Evolutionary conservation across 2,113 vertebrate genomes (phyloP).

Genomic region (Cheirogaleus medius): DNA sequence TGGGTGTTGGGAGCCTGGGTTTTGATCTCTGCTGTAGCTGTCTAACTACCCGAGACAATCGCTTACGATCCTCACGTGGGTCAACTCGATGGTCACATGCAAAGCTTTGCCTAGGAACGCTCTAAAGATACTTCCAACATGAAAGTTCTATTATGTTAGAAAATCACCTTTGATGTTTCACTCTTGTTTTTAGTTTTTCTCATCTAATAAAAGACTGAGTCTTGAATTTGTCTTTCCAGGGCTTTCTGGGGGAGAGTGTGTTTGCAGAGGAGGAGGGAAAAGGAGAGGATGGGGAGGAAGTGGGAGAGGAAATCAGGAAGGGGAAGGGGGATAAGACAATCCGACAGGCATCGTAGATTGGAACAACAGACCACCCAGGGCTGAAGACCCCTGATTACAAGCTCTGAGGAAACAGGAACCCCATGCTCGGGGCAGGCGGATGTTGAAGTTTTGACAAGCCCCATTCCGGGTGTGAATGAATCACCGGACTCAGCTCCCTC

Average conservation of each 20-base stretch:
- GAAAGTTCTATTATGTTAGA: constrained; percentile 9
- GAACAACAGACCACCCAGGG: background rate
- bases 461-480: background rate
- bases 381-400: background rate
- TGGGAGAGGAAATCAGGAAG: background rate
- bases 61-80: background rate
- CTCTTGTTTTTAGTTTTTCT: background rate
- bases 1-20: background rate
- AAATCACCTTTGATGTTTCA: background rate
- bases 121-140: background rate
- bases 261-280: background rate
- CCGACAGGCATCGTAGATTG: background rate
- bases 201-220: background rate
- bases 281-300: background rate
- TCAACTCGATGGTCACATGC: background rate
- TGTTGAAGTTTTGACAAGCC: background rate
- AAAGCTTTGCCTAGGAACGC: background rate
- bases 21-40: background rate
- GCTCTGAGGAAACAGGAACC: constrained; percentile 9
- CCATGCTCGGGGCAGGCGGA: fast-evolving
- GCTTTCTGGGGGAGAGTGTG: background rate
- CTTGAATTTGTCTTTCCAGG: constrained; percentile 4
- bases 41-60: background rate
- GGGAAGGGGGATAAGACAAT: background rate
- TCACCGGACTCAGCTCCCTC: background rate